Base-by-base conservation (phyloP, 2,888 invertebrate genomes). In the Poecilobothrus nobilitatus region DNA sequence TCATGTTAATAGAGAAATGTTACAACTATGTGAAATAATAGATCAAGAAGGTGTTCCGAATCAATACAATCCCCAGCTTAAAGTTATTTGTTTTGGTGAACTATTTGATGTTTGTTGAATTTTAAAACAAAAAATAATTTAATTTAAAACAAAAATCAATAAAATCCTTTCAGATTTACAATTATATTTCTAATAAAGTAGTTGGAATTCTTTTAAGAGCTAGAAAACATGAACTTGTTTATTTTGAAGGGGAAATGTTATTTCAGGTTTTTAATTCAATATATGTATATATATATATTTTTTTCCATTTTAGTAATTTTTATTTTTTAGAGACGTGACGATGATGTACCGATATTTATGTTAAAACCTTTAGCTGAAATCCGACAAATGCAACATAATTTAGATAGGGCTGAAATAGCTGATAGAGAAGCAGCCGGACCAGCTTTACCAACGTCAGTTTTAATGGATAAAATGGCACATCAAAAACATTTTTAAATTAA, bases 191-290 rank as follows among this genome's bases (percentile, higher is more conserved):
- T 67, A 93, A 95, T 81, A 97, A 98, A 84, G 88, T 97, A 34
- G 98, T 99, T 8, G 98, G 98, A 1, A 86, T 97, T 73, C 84
- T 99, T 66, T 82, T 99, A 71, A 85, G 98, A 72, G 96, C 97
- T 0, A 86, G 98, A 72, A 97, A 96, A 79, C 92, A 97, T 78
- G 91, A 93, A 68, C 84, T 97, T 53, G 85, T 99, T 4, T 89
- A 89, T 73, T 99, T 99, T 78, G 95, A 97, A 80, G 97, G 97
- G 68, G 97, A 98, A 85, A 93, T 93, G 79, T 83, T 98, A 71
- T 98, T 94, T 79, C 97, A 96, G 86, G 89, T 90, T 80, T n/a
- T 27, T 27, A 27, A 27, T 4, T 4, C 27, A 27, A 27, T 27
- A 27, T 27, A 27, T 27, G 27, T 4, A 27, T 4, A 27, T 27